Evolutionary conservation across 1,140 invertebrate species (phyloP).

Genomic region (Drosophila sturtevanti): DNA sequence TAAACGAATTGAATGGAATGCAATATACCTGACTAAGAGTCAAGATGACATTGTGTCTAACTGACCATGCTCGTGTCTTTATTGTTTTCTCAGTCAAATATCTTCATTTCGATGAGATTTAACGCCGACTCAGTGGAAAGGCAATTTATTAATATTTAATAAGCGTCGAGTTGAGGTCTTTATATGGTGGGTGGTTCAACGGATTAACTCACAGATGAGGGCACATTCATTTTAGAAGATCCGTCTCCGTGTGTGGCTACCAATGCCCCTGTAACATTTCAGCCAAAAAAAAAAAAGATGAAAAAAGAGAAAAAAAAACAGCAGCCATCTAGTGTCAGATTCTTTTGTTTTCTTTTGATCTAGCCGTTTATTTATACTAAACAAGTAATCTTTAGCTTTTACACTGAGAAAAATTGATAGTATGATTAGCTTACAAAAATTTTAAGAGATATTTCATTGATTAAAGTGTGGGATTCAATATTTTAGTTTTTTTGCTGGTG

Average conservation of each 20-base stretch:
- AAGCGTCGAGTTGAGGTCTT: slow-evolving; percentile 54
- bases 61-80: slow-evolving; percentile 29
- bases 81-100: slow-evolving; percentile 13
- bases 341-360: slow-evolving; percentile 41
- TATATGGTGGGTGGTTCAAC: slow-evolving; percentile 46
- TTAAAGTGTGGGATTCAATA: no score
- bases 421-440: no score
- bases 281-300: background rate
- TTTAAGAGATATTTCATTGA: no score
- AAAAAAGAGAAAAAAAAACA: background rate
- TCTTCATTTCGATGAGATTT: slow-evolving; percentile 25
- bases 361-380: slow-evolving; percentile 55
- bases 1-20: slow-evolving; percentile 13
- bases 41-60: slow-evolving; percentile 56
- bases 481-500: no score
- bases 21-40: slow-evolving; percentile 42
- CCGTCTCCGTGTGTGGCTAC: slow-evolving; percentile 45
- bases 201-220: slow-evolving; percentile 33
- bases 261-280: background rate
- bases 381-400: slow-evolving; percentile 45
- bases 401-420: slow-evolving; percentile 22
- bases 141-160: slow-evolving; percentile 66
- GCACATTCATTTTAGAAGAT: slow-evolving; percentile 48
- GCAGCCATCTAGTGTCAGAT: slow-evolving; percentile 25
- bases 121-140: slow-evolving; percentile 31